Evolutionary conservation across 1,140 invertebrate genomes (phyloP).

Genomic region (Trichogramma pretiosum): DNA sequence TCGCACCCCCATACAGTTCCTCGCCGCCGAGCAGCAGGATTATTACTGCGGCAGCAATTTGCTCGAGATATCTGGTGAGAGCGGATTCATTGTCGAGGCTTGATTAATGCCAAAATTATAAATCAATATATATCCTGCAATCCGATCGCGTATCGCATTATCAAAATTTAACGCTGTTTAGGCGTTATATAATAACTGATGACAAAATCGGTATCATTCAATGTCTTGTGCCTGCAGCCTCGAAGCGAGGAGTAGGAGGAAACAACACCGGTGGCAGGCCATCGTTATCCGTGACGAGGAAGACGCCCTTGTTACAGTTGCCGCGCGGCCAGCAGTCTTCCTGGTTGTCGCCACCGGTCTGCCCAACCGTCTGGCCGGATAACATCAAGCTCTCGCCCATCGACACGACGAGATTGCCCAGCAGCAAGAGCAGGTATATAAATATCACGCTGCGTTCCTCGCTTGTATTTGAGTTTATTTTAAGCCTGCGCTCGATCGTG

Average conservation of each 20-base stretch:
- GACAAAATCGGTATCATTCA: background rate
- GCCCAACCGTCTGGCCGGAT: constrained; percentile 32
- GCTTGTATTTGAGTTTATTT: too few species aligned
- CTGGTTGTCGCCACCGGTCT: constrained; percentile 33
- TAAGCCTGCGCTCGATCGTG: background rate
- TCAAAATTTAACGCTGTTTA: background rate
- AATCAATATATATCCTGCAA: background rate
- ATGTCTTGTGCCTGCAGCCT: constrained; percentile 17
- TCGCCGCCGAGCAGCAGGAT: constrained; percentile 17
- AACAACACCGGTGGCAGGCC: too few species aligned
- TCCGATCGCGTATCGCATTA: background rate
- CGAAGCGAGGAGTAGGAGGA: constrained; percentile 21
- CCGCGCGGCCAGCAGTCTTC: constrained; percentile 28
- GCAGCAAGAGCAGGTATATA: constrained; percentile 33
- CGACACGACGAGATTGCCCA: constrained; percentile 32
- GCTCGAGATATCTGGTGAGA: too few species aligned
- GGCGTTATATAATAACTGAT: background rate
- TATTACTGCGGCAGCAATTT: background rate
- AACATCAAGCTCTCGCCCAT: constrained; percentile 40
- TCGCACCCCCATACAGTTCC: constrained; percentile 33
- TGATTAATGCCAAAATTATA: too few species aligned
- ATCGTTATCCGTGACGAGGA: constrained; percentile 22
- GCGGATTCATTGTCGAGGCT: too few species aligned
- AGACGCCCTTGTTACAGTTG: constrained; percentile 20
- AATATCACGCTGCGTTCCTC: too few species aligned